Evolutionary conservation across 2,888 invertebrate genomes (phyloP), one percentile per base, ranked within the genome.

Genomic region (Brenthis hecate): DNA sequence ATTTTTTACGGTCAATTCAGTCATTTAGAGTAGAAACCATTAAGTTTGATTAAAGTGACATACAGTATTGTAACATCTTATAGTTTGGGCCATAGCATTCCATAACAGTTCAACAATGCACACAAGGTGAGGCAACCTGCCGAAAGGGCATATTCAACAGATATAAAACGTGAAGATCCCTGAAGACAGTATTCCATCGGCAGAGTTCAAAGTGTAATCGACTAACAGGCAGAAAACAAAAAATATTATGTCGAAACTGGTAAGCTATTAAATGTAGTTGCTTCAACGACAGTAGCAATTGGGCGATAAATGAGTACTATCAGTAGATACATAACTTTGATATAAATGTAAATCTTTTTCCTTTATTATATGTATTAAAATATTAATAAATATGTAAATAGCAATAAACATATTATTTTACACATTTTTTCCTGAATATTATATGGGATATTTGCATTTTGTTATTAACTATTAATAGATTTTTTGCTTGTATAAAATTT

Each of bases 91-190:
- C 80, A 72, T 62, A 60, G 70, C 74, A 76, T 80, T 76, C 81
- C 84, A 81, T 80, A 85, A 80, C 83, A 76, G 75, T 83, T 83
- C 83, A 78, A 85, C 85, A 88, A 89, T 87, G 84, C 85, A 87
- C 83, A 85, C 90, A 89, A 89, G 87, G 89, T 91, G 89, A 88
- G 80, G 91, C 88, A 89, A 89, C 85, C 81, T 78, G 81, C 80
- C 80, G 78, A 91, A 91, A 91, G 91, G 91, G 91, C 91, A 91
- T 80, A 80, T 81, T 78, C 81, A 81, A 81, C 81, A 78, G 85
- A 88, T 91, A 91, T 91, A 91, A 86, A 89, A 86, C 85, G 85
- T 80, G 87, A 79, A 84, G 88, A 89, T 87, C 91, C 90, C 85
- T 80, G 80, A 79, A 78, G 76, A 78, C 79, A 74, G 86, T 86